A percentile compares a stretch with the other conserved stretches of the same genome.
Evolutionary conservation across 2,888 invertebrate species (phyloP).

Genomic region (Lithophane ornitopus): DNA sequence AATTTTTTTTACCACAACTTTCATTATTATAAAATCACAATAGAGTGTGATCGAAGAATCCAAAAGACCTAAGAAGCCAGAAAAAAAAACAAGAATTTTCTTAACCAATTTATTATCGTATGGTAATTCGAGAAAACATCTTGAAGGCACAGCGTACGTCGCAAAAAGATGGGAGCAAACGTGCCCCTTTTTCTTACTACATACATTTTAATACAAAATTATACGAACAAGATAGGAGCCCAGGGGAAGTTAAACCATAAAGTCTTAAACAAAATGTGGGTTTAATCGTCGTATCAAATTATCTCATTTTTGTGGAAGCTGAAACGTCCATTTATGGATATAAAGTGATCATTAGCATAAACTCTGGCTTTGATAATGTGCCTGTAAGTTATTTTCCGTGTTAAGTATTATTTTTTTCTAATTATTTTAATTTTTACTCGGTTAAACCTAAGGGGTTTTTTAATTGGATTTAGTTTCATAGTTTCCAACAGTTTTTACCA

Average conservation of each 20-base stretch:
- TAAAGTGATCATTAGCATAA: slow-evolving; percentile 71
- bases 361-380: slow-evolving; percentile 53
- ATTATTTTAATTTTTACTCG: slow-evolving; percentile 29
- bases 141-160: slow-evolving; percentile 60
- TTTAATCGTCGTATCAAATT: slow-evolving; percentile 83
- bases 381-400: slow-evolving; percentile 33
- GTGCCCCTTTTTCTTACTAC: slow-evolving; percentile 63
- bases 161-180: slow-evolving; percentile 60
- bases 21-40: not conserved
- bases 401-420: slow-evolving; percentile 27
- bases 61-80: not conserved
- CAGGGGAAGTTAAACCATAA: slow-evolving; percentile 78
- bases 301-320: slow-evolving; percentile 78
- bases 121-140: slow-evolving; percentile 66
- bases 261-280: slow-evolving; percentile 77
- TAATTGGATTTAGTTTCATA: slow-evolving; percentile 10
- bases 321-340: slow-evolving; percentile 70
- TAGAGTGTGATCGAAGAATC: not conserved
- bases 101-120: slow-evolving; percentile 68
- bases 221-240: slow-evolving; percentile 72
- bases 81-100: slow-evolving; percentile 48
- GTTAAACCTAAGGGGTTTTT: slow-evolving; percentile 18
- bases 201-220: slow-evolving; percentile 76
- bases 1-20: not conserved
- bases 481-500: not conserved